Base-by-base conservation (phyloP, 2,888 invertebrate genomes). In the Acanthacorydalis orientalis region DNA sequence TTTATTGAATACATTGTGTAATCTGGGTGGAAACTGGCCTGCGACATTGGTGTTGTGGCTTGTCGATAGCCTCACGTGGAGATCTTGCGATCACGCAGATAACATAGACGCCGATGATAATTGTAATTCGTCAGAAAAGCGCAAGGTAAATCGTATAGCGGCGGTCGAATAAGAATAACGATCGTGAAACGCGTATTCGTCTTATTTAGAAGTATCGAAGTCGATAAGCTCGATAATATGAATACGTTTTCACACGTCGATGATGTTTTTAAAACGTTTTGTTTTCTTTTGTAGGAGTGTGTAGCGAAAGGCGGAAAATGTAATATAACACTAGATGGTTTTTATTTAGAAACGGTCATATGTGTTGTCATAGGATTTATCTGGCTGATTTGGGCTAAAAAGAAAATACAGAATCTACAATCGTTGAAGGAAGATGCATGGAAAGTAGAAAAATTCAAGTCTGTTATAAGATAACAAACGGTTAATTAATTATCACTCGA, bases 1-100 rank as follows among this genome's bases (percentile, higher is more conserved):
- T 0, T 72, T 98, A 45, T 71, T 98, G 12, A 99, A 98, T 64
- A 98, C 98, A 0, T 73, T 97, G 16, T 79, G 84, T 43, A 98
- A 98, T 71, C 74, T 98, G 49, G 98, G 98, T n/a, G 91, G 91
- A 7, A 96, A 93, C 62, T 97, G 96, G 97, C 96, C 97, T 0
- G 78, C 83, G 50, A 93, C 95, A 0, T 69, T 92, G 4, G 83
- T 91, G 0, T 72, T 96, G 4, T 93, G 90, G 83, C 73, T 90
- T 50, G 91, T 96, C 3, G 95, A 96, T 67, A 77, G 81, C 9
- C 65, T 95, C 6, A 93, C 95, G 0, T 83, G 77, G 67, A 87
- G 83, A 58, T 67, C 68, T 37, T 95, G 95, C 57, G 57, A 61
- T 9, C 63, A 61, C 15, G 69, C 71, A 1, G 53, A 61, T 1